Conservation (phyloP, 2,797 vertebrate genomes). For the Eospalax fontanierii region DNA sequence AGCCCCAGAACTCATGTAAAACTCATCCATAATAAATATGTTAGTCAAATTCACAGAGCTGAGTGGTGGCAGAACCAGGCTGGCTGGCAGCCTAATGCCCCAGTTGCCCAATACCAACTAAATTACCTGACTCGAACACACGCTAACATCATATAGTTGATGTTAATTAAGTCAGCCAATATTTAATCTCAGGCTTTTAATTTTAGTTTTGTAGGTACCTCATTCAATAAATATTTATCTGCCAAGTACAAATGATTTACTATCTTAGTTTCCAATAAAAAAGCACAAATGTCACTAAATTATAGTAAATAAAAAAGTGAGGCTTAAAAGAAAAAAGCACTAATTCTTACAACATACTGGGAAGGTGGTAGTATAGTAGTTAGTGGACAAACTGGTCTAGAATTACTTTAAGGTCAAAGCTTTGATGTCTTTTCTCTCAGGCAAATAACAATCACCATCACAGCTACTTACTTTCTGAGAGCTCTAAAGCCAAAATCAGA, state of each 20-base stretch:
- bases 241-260: constrained; percentile 17
- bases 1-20: not conserved
- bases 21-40: not conserved
- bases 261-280: constrained; percentile 13
- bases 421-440: not conserved
- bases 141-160: not conserved
- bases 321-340: not conserved
- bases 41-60: not conserved
- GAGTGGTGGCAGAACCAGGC: not conserved
- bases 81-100: not conserved
- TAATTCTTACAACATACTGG: not conserved
- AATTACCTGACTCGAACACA: not conserved
- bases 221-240: constrained; percentile 50
- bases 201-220: not conserved
- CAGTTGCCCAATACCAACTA: not conserved
- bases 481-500: not conserved
- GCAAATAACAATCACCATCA: not conserved
- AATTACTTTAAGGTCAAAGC: constrained; percentile 18
- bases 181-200: not conserved
- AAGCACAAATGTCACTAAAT: constrained; percentile 30
- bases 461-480: not conserved
- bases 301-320: not conserved
- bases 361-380: constrained; percentile 12
- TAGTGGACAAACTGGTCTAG: constrained; percentile 12
- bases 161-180: not conserved